phyloP scores from a whole-genome alignment of 2,113 vertebrate genomes.

The Quiscalus mexicanus region DNA sequence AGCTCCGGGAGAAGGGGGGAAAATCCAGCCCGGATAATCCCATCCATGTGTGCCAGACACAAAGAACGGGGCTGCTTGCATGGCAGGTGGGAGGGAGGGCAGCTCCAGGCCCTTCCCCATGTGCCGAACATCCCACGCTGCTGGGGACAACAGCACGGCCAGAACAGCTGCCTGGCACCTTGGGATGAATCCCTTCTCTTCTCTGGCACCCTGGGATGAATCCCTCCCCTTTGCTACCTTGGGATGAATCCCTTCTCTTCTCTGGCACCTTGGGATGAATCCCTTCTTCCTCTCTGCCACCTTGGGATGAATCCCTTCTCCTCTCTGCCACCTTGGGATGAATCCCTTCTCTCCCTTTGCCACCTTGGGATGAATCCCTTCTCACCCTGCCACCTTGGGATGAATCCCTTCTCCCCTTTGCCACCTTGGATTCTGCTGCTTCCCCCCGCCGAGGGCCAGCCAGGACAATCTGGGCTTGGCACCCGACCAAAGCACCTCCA shows the following conservation, averaged over 20 bases:
- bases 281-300: not conserved
- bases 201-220: not conserved
- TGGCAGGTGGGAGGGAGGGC: not conserved
- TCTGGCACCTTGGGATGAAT: not conserved
- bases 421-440: not conserved
- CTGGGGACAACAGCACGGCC: not conserved
- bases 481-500: no score
- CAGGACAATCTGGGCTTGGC: no score
- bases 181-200: not conserved
- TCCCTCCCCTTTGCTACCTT: no score
- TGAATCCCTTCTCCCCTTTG: not conserved
- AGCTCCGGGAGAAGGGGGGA: not conserved
- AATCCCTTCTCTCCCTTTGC: not conserved
- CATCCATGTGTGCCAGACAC: not conserved
- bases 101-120: not conserved
- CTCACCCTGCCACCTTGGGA: not conserved
- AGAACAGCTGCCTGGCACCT: not conserved
- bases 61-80: accelerated
- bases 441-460: not conserved
- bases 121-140: not conserved
- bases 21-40: not conserved
- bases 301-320: not conserved
- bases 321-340: not conserved
- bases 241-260: no score
- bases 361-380: no score